These are phyloP conservation scores for Gallinago media DNA, from an alignment of 2,113 vertebrate genomes.

Conservation along the genomic window DNA sequence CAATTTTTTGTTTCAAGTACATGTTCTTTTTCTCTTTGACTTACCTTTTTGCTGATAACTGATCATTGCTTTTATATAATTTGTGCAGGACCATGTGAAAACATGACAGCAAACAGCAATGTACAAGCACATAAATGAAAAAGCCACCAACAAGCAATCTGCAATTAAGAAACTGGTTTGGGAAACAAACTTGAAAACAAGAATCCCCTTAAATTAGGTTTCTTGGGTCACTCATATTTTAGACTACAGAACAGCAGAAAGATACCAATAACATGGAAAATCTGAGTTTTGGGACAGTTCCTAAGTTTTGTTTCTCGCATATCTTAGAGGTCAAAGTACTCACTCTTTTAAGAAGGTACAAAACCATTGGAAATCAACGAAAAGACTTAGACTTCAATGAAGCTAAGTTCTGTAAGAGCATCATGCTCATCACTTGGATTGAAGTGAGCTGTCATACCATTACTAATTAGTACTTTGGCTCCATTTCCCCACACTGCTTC, in stretches of 20 bases:
- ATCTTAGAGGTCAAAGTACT: background rate
- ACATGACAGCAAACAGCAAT: background rate
- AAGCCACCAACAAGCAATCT: background rate
- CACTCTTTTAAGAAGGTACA: background rate
- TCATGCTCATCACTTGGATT: background rate
- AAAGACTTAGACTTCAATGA: background rate
- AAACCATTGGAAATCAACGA: background rate
- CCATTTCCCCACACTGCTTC: background rate
- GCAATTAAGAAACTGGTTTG: background rate
- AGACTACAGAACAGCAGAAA: background rate
- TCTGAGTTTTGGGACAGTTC: background rate
- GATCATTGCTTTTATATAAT: background rate
- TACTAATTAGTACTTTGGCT: background rate
- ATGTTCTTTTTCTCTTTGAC: background rate
- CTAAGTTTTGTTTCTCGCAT: background rate
- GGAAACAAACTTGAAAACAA: background rate
- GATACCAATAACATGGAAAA: background rate
- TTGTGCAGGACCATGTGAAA: background rate
- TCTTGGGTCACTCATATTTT: background rate
- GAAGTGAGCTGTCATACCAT: background rate
- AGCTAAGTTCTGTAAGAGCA: background rate
- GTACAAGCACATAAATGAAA: background rate
- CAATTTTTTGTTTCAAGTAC: background rate
- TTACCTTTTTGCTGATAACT: background rate
- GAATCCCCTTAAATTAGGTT: background rate